Conservation (phyloP, 2,113 vertebrate genomes). For the Arenaria interpres region DNA sequence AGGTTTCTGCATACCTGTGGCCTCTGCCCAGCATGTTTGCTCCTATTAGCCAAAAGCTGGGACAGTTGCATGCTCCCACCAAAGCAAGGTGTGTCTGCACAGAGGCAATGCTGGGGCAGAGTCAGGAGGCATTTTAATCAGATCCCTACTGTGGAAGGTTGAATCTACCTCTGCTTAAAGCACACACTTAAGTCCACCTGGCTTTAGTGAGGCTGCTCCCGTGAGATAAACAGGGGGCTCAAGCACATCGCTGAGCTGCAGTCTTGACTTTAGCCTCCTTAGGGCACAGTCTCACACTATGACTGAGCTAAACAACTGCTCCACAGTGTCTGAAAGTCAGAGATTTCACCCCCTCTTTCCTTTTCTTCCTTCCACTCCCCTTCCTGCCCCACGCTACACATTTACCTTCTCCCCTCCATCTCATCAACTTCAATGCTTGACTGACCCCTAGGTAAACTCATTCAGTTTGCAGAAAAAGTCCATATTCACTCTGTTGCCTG, state of each 20-base stretch:
- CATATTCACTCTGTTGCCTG: background rate
- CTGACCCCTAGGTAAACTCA: background rate
- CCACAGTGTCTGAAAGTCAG: background rate
- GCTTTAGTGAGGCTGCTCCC: background rate
- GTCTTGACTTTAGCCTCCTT: background rate
- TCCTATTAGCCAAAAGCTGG: background rate
- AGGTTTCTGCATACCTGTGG: background rate
- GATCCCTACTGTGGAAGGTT: background rate
- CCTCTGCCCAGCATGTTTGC: background rate
- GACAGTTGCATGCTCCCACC: background rate
- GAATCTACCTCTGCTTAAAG: background rate
- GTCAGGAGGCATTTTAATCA: background rate
- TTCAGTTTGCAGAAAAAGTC: background rate
- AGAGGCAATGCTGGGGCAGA: background rate
- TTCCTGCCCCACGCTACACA: background rate
- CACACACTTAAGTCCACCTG: background rate
- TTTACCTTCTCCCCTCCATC: background rate
- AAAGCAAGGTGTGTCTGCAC: background rate
- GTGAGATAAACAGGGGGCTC: background rate
- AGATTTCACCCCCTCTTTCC: background rate
- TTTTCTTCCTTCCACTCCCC: background rate
- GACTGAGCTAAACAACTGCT: background rate
- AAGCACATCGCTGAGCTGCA: background rate
- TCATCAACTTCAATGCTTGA: background rate
- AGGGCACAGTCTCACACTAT: background rate